A percentile compares a stretch with the other conserved stretches of the same genome.
Conservation (phyloP, 1,140 invertebrate genomes). For the Drosophila nebulosa region DNA sequence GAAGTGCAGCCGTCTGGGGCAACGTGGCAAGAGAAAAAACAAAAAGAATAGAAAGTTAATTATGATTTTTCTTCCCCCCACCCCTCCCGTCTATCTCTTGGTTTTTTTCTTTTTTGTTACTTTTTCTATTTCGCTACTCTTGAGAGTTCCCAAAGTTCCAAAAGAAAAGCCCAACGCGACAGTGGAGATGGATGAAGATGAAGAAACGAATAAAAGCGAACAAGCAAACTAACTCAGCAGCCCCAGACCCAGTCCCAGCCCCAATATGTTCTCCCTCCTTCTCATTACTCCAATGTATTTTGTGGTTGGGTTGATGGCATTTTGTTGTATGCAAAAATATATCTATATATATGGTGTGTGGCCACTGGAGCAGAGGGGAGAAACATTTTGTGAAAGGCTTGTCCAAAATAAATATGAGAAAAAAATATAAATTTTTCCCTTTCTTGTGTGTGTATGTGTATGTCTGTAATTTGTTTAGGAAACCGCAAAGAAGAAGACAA, state of each 20-base stretch:
- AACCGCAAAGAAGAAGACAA: slow-evolving; percentile 39
- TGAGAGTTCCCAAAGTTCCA: slow-evolving; percentile 41
- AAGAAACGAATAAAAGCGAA: slow-evolving; percentile 4
- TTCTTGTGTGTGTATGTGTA: slow-evolving; percentile 3
- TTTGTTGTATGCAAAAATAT: slow-evolving; percentile 49
- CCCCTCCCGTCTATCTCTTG: not conserved
- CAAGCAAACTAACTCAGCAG: not conserved
- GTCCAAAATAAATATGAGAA: slow-evolving; percentile 70
- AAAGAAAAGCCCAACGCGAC: slow-evolving; percentile 63
- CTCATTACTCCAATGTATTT: slow-evolving; percentile 27
- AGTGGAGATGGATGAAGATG: slow-evolving; percentile 3
- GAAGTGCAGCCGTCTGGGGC: slow-evolving; percentile 12
- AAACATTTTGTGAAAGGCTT: slow-evolving; percentile 61
- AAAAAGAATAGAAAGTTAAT: slow-evolving; percentile 66
- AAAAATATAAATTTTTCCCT: slow-evolving; percentile 49
- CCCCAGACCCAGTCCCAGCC: not conserved
- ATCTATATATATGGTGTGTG: not conserved
- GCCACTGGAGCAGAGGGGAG: slow-evolving; percentile 3
- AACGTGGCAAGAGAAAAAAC: slow-evolving; percentile 4
- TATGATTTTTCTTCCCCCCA: slow-evolving; percentile 48
- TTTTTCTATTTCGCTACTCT: slow-evolving; percentile 19
- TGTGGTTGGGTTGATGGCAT: slow-evolving; percentile 48
- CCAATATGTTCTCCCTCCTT: slow-evolving; percentile 35
- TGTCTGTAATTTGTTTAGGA: slow-evolving; percentile 45
- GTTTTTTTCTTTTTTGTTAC: slow-evolving; percentile 20